Conservation (phyloP, 2,797 vertebrate species). For the Sebastes paucispinis region DNA sequence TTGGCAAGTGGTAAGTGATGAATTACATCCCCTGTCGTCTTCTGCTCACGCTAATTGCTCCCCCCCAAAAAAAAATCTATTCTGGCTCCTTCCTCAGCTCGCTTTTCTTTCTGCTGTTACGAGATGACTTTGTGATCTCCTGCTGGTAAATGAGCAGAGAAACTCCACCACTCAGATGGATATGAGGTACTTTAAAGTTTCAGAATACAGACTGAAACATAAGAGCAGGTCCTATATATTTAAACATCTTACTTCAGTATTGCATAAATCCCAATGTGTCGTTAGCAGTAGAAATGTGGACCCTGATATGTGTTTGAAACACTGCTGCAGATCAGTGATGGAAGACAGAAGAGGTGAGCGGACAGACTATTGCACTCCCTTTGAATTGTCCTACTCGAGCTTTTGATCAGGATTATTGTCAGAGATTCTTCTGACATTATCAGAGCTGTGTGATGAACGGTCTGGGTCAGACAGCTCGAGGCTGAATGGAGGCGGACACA, state of each 20-base stretch:
- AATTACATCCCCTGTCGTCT: slow-evolving; percentile 44
- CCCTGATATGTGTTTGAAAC: not conserved
- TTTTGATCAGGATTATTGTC: slow-evolving; percentile 36
- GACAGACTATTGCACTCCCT: not conserved
- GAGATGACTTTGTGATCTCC: not conserved
- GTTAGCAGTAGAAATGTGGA: not conserved
- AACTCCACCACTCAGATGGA: not conserved
- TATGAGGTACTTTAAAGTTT: not conserved
- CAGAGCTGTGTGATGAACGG: slow-evolving; percentile 31
- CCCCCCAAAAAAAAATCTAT: not conserved
- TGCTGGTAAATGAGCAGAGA: not conserved
- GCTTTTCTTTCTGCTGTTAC: not conserved
- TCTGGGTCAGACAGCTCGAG: slow-evolving; percentile 24
- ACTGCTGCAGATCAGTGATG: not conserved
- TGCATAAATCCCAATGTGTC: not conserved
- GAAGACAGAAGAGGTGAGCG: not conserved
- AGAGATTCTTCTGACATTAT: slow-evolving; percentile 40
- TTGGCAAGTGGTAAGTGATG: slow-evolving; percentile 51
- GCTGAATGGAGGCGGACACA: slow-evolving; percentile 26
- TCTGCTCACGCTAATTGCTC: slow-evolving; percentile 37
- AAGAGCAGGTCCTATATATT: not conserved
- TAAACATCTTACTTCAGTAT: not conserved
- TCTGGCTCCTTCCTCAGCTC: slow-evolving; percentile 12
- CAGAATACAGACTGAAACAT: not conserved
- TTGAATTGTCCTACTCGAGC: slow-evolving; percentile 11